These are phyloP conservation scores for Terebella lapidaria DNA, from an alignment of 2,888 invertebrate species.

Conservation along the genomic window DNA sequence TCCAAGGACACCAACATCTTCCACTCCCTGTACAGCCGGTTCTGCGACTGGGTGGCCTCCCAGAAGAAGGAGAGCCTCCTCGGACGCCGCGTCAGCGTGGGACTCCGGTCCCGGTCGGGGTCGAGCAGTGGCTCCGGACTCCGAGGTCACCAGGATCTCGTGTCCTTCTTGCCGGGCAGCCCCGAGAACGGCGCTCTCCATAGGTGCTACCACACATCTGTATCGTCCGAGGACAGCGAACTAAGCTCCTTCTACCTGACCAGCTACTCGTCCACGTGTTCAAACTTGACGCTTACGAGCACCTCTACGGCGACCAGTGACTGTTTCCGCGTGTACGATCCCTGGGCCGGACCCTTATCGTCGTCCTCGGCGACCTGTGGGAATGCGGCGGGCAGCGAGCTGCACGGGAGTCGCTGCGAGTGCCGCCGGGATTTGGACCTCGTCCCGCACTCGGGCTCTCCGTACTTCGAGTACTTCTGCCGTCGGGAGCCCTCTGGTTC, in stretches of 20 bases:
- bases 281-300: conserved; percentile 14
- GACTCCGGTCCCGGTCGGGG: not conserved
- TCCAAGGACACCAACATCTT: conserved; percentile 22
- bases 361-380: not conserved
- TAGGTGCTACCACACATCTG: not conserved
- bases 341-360: not conserved
- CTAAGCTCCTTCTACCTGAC: conserved; percentile 6
- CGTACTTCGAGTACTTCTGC: not conserved
- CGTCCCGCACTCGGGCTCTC: not conserved
- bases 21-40: conserved; percentile 19
- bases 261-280: conserved; percentile 17
- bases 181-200: not conserved
- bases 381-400: not conserved
- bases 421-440: not conserved
- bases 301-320: conserved; percentile 16
- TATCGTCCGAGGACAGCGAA: conserved; percentile 16
- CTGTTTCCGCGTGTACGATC: not conserved
- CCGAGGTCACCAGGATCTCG: not conserved
- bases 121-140: not conserved
- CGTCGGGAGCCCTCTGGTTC: not conserved
- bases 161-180: not conserved
- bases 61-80: conserved; percentile 6
- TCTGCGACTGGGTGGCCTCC: conserved; percentile 24
- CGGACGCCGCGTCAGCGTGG: not conserved
- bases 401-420: not conserved